Conservation (phyloP, 2,888 invertebrate species). For the Eumacrocentrus americanus region DNA sequence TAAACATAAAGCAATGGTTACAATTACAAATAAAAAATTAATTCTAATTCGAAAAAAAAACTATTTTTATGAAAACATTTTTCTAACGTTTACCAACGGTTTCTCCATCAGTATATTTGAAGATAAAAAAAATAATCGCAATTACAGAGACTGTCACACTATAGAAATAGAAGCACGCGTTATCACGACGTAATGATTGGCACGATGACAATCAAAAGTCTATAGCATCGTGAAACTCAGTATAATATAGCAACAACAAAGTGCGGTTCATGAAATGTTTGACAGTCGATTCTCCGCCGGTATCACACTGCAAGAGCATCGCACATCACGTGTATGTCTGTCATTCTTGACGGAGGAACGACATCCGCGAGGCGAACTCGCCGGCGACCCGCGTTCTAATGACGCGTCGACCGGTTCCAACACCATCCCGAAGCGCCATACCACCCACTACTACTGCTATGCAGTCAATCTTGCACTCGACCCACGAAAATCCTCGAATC, state of each 20-base stretch:
- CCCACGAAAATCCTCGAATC: not conserved
- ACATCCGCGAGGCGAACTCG: slow-evolving; percentile 49
- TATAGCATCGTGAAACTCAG: too few relatives aligned
- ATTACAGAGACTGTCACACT: too few relatives aligned
- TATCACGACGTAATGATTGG: too few relatives aligned
- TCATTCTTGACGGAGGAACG: slow-evolving; percentile 23
- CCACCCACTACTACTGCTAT: slow-evolving; percentile 11
- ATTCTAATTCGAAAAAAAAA: too few relatives aligned
- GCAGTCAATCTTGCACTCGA: slow-evolving; percentile 20
- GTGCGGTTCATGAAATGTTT: not conserved
- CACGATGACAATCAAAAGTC: too few relatives aligned
- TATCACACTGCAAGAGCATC: too few relatives aligned
- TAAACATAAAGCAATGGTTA: too few relatives aligned
- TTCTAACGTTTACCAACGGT: too few relatives aligned
- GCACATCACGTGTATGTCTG: slow-evolving; percentile 11
- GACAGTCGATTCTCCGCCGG: not conserved
- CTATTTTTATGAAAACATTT: too few relatives aligned
- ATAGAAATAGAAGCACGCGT: too few relatives aligned
- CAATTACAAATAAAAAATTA: not conserved
- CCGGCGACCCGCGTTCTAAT: slow-evolving; percentile 56
- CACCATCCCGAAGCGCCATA: slow-evolving; percentile 29
- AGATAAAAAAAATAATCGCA: not conserved
- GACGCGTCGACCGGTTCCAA: slow-evolving; percentile 43
- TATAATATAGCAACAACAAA: too few relatives aligned
- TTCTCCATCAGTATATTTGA: not conserved